Conservation (phyloP, 2,888 invertebrate species). For the Notocelia uddmanniana region DNA sequence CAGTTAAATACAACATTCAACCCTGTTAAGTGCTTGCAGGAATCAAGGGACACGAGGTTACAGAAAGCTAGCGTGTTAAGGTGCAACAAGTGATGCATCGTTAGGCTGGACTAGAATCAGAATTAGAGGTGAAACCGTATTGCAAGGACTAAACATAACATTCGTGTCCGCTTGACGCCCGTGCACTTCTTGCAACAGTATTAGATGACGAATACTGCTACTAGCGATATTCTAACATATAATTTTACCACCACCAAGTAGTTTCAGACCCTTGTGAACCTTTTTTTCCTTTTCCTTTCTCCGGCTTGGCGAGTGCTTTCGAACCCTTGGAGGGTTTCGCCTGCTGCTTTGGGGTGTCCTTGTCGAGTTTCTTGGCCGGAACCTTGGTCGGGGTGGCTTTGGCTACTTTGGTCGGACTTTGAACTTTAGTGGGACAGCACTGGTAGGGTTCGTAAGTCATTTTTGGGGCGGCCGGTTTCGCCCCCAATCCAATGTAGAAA, state of each 20-base stretch:
- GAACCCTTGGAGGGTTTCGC: conserved; percentile 77
- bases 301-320: conserved; percentile 84
- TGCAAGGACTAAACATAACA: conserved; percentile 66
- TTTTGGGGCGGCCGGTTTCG: conserved; percentile 91
- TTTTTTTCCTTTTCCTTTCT: conserved; percentile 89
- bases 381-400: conserved; percentile 89
- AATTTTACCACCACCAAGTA: conserved; percentile 92
- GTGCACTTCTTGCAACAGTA: conserved; percentile 71
- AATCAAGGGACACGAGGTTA: conserved; percentile 84
- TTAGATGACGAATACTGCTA: conserved; percentile 62
- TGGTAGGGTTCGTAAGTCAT: conserved; percentile 95
- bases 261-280: conserved; percentile 95
- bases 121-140: conserved; percentile 63
- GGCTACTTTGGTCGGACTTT: conserved; percentile 92
- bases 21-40: conserved; percentile 80
- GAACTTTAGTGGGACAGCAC: conserved; percentile 95
- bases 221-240: conserved; percentile 65
- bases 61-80: conserved; percentile 74
- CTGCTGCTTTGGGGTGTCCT: conserved; percentile 71
- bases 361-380: conserved; percentile 83
- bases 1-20: conserved; percentile 78
- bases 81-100: conserved; percentile 69
- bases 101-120: conserved; percentile 63
- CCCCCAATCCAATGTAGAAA: conserved; percentile 98
- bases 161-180: conserved; percentile 81